Evolutionary conservation across 2,888 invertebrate genomes (phyloP), one percentile per base, ranked within the genome.

Genomic region (Seira musarum): DNA sequence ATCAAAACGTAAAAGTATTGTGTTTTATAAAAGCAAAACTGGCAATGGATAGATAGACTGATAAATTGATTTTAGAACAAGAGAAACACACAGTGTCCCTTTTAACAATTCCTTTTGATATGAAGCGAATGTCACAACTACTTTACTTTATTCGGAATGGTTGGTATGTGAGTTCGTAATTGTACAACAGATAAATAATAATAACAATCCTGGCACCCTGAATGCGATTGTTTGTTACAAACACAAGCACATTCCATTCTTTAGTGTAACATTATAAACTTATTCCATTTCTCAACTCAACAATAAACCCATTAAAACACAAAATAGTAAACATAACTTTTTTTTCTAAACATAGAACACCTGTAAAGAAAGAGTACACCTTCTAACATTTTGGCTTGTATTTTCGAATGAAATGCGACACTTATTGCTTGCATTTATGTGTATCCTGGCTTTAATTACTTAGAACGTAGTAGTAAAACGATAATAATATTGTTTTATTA

Each of bases 281-380:
- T 30, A 8, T 30, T 30, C 30, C 53, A 53, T 53, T 53, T 53
- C 53, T 17, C 53, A n/a, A 53, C 53, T 53, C 53, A 53, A 53
- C 53, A 53, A 53, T 15, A 53, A 53, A 53, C 53, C 53, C 53
- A 53, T 53, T 8, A 15, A 53, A n/a, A 53, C 53, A 53, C 53
- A 17, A 53, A 8, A 53, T 53, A 53, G 17, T 53, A 53, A 53
- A 53, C 3, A 53, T 30, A 30, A 30, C 30, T 30, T 8, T 30
- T n/a, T n/a, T n/a, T n/a, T n/a, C n/a, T n/a, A 5, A 30, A 30
- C 30, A 30, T 30, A 5, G 30, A 5, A 30, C 30, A 30, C 30
- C 30, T 30, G 30, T 5, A 30, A 30, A 30, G n/a, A n/a, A n/a
- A n/a, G n/a, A 40, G 40, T 40, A 40, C 40, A 40, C 40, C 40